Base-by-base conservation (phyloP, 1,140 invertebrate species). In the Acromyrmex heyeri region DNA sequence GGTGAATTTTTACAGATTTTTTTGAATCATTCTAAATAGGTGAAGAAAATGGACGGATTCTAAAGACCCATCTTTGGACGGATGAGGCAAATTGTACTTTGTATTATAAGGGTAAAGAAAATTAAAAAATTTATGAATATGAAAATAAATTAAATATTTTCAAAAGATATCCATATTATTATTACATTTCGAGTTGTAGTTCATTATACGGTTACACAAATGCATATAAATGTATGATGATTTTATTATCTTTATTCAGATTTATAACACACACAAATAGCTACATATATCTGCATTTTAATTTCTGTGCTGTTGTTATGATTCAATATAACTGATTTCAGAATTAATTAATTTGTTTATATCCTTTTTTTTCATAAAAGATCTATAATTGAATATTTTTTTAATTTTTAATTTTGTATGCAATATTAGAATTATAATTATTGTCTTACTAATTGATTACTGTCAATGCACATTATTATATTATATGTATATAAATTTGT, bases 341-440 rank as follows among this genome's bases (percentile, higher is more conserved):
- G 30, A 67, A 67, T 67, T 67, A 12, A 44, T 21, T 44, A 21
- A 21, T 38, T 34, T 44, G 18, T 12, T 2, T 1, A 44, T 38
- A 44, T 67, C 27, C 34, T 38, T 6, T 38, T 64, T 61, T 61
- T 24, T n/a, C 21, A 21, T 30, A 38, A 21, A 65, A 76, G 8
- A 38, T 44, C 14, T 61, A 12, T 16, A 27, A 14, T n/a, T 76
- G 1, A 24, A 12, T 14, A 44, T 61, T 76, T 8, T 0, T 8
- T 76, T 38, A 7, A 24, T 27, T 64, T 50, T 48, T 21, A 64
- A 48, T 77, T 44, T 62, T 76, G 30, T 27, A 61, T 4, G 30
- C 4, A 57, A 7, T 55, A 57, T 30, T 73, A 27, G 2, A 73
- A 73, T 73, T 73, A n/a, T 55, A 59, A 61, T 77, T 64, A 64